Evolutionary conservation across 2,888 invertebrate genomes (phyloP), one percentile per base, ranked within the genome.

Genomic region (Syrphus vitripennis): DNA sequence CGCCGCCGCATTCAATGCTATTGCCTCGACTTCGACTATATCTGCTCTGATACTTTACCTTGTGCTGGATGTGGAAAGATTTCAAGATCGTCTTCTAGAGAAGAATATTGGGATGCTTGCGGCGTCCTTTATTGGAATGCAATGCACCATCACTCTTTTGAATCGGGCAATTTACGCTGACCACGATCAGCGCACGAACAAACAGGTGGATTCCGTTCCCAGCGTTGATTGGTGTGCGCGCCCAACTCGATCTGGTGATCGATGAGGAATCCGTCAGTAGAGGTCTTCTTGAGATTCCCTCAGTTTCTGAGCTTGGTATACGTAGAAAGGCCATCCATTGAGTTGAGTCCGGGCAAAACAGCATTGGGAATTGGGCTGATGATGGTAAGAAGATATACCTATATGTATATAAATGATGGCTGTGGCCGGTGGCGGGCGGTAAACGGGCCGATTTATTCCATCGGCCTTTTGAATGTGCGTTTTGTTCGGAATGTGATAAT

Each of bases 131-230:
- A 86, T 86, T 69, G 86, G 82, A 86, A 86, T 86, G 86, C 82
- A 81, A 76, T 84, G 70, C 65, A 74, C 70, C 74, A 82, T 42
- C 80, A 75, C 57, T 59, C 45, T 67, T 59, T 42, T 42, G 45
- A 40, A 40, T 40, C 37, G 50, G 81, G 74, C 78, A 86, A 86
- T 86, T 86, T 86, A 86, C 86, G 74, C 86, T 86, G 86, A 78
- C 86, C 86, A 86, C 86, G 86, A 86, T 86, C 86, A 34, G 82
- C 74, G 72, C 81, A 84, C 81, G 84, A 63, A 77, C 48, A 82
- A 86, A 86, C 86, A 86, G 86, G 86, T 86, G 86, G 86, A 86
- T 86, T 86, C 86, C 78, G 72, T 86, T 86, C 86, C 86, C 86
- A 86, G 86, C 81, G 63, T 70, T 78, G 77, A 82, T 81, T 82